Conservation (phyloP, 2,797 vertebrate species). For the Acanthurus lineatus region DNA sequence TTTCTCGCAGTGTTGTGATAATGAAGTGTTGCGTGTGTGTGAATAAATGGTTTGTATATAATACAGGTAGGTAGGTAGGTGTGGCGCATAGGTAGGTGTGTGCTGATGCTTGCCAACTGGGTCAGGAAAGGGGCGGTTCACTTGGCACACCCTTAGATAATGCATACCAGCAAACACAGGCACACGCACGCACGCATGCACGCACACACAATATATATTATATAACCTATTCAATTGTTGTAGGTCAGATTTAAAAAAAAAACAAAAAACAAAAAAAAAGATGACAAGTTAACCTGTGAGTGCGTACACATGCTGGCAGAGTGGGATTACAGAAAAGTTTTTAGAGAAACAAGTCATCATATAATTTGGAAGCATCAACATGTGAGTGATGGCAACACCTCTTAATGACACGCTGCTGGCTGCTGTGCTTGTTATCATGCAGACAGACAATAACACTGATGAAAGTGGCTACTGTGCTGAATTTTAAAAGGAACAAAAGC, state of each 20-base stretch:
- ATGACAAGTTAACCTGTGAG: constrained; percentile 1
- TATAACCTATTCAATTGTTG: constrained; percentile 22
- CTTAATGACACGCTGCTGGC: neutral
- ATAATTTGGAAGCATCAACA: neutral
- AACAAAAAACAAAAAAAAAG: constrained; percentile 20
- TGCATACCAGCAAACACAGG: neutral
- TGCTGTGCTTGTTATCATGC: neutral
- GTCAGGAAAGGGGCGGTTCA: constrained; percentile 60
- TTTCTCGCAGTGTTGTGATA: constrained; percentile 22
- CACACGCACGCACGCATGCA: neutral
- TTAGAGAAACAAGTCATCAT: constrained; percentile 13
- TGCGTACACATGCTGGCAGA: constrained; percentile 17
- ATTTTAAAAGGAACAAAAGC: too few relatives aligned
- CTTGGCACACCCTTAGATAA: constrained; percentile 39
- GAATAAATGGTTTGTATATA: constrained; percentile 37
- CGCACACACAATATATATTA: constrained; percentile 6
- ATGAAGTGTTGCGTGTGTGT: constrained; percentile 26
- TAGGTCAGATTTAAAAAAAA: neutral
- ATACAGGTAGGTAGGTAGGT: constrained; percentile 22
- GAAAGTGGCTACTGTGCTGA: too few relatives aligned
- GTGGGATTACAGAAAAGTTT: constrained; percentile 2
- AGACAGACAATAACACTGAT: neutral
- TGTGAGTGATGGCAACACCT: neutral
- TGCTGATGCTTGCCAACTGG: constrained; percentile 60
- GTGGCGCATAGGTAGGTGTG: constrained; percentile 45